A percentile compares a stretch with the other conserved stretches of the same genome.
These are phyloP conservation scores for Sylvilagus bachmani DNA, from an alignment of 2,113 vertebrate genomes.

Conservation along the genomic window DNA sequence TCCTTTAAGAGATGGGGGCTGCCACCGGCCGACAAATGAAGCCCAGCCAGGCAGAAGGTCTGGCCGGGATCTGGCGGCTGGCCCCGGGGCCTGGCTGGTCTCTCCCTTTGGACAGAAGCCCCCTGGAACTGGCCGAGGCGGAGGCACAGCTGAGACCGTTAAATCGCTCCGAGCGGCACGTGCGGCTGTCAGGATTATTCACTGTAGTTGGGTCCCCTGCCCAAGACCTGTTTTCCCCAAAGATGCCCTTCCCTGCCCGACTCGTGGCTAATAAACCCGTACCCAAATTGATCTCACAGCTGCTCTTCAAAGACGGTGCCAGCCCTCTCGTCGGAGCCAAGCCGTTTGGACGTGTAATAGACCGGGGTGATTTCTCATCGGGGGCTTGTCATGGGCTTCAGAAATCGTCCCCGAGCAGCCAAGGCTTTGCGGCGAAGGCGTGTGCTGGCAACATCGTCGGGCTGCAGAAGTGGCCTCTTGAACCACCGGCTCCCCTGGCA, in stretches of 20 bases:
- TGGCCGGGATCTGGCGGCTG: not conserved
- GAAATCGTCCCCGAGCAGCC: slow-evolving; percentile 45
- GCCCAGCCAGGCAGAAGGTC: fast-evolving
- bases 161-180: not conserved
- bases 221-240: slow-evolving; percentile 54
- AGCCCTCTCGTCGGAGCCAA: slow-evolving; percentile 2
- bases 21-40: not conserved
- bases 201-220: not conserved
- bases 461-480: not conserved
- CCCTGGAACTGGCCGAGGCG: not conserved
- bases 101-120: not conserved
- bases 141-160: slow-evolving; percentile 52
- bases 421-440: not conserved
- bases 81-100: not conserved
- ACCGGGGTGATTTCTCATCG: slow-evolving; percentile 25
- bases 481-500: not conserved
- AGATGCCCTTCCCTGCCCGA: slow-evolving; percentile 56
- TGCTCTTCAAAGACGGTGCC: slow-evolving; percentile 53
- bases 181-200: slow-evolving; percentile 56
- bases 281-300: slow-evolving; percentile 64
- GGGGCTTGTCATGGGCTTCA: slow-evolving; percentile 37
- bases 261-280: slow-evolving; percentile 61
- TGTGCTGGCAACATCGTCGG: not conserved
- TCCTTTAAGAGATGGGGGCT: not conserved
- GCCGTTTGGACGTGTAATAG: slow-evolving; percentile 42